These are phyloP conservation scores for Emys orbicularis DNA, from an alignment of 2,797 vertebrate species.

Conservation along the genomic window DNA sequence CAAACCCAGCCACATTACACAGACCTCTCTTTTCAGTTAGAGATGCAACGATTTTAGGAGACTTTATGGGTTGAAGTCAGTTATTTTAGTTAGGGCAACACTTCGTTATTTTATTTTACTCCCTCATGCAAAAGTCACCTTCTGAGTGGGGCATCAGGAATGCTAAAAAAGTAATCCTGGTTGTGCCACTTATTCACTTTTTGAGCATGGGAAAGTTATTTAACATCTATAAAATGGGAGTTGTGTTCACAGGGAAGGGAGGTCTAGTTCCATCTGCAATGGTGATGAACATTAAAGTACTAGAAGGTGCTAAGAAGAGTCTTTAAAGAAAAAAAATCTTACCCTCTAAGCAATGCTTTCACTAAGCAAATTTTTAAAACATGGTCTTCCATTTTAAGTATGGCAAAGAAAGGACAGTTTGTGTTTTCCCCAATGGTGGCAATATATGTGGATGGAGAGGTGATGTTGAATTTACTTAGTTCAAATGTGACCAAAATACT, in stretches of 20 bases:
- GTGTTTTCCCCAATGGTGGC: neutral
- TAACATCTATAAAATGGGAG: neutral
- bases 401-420: neutral
- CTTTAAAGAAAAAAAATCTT: constrained; percentile 1
- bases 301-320: neutral
- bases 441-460: neutral
- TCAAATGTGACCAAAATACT: neutral
- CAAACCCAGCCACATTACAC: constrained; percentile 29
- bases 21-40: neutral
- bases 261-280: neutral
- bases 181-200: neutral
- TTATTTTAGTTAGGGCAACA: neutral
- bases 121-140: neutral
- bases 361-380: neutral
- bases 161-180: neutral
- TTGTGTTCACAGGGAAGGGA: neutral
- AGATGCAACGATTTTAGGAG: neutral
- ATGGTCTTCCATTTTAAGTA: neutral
- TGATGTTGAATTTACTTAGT: neutral
- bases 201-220: neutral
- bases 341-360: neutral
- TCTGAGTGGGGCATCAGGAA: neutral
- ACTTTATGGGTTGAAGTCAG: neutral
- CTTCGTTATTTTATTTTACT: neutral
- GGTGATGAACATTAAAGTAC: neutral